Base-by-base conservation (phyloP, 2,888 invertebrate genomes). In the Brachyopa scutellaris region DNA sequence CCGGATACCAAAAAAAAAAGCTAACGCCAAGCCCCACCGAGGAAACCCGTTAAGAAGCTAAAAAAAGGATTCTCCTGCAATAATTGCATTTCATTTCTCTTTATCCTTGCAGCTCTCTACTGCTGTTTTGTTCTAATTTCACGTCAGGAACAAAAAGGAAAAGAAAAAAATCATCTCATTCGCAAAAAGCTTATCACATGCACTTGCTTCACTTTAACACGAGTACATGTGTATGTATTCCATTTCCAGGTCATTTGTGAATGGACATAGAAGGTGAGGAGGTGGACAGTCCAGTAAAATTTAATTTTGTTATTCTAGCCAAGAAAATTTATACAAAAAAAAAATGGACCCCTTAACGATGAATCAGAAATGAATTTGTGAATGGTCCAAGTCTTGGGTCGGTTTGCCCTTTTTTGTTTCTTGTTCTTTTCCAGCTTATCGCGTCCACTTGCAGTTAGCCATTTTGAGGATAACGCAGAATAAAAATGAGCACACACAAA, bases 11-110 rank as follows among this genome's bases (percentile, higher is more conserved):
- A n/a, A n/a, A n/a, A n/a, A n/a, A n/a, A 57, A 66, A 59, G 66
- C 57, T 51, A 66, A 57, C 40, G 21, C 57, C n/a, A 57, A 6
- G 9, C 47, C 36, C 9, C 23, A 23, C 11, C 49, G 40, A 49
- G 31, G 26, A 40, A 29, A 66, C 13, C 38, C n/a, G 29, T 33
- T 40, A 31, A 57, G 33, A 73, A 64, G 11, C n/a, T 9, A 36
- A 29, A 62, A 15, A 7, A 29, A 29, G 8, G 17, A 55, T 38
- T 13, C 13, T 1, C 45, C 7, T 29, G 29, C 57, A 8, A 51
- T 74, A 74, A 74, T 74, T 74, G 49, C 57, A 51, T 59, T 40
- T 57, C 38, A 49, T 23, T 23, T 57, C 47, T 49, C 19, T 23
- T 64, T 38, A 29, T 55, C 29, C 17, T 40, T 26, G 6, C 38